Evolutionary conservation across 2,797 vertebrate genomes (phyloP), one percentile per base, ranked within the genome.

Genomic region (Xiphophorus birchmanni): DNA sequence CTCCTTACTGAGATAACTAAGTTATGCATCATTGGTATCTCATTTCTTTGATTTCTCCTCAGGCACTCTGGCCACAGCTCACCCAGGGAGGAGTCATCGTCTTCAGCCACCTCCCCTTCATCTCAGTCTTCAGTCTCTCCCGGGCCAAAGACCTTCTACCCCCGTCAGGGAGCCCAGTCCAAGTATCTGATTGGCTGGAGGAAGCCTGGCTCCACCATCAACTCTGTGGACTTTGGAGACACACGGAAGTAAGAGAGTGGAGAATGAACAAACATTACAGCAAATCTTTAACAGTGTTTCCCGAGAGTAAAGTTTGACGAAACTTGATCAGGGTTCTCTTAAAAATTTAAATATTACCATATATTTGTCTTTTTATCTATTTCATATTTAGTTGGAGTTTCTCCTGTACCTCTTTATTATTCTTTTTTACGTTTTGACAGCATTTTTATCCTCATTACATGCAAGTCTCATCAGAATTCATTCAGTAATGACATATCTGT

Each of bases 141-240:
- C 0, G 97, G 98, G 67, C 98, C 98, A 82, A 97, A 99, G 94
- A 99, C 96, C 92, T 99, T 99, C 96, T 99, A 99, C 93, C 98
- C 98, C 29, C 97, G 99, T 71, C 99, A 99, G 94, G 99, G 99
- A 47, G 99, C 99, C 87, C 99, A 98, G 85, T 99, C 98, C 96
- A 99, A 99, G 94, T 99, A 98, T 93, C 96, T 99, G 94, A 99
- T 99, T 0, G 99, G 99, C 91, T 99, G 99, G 99, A 98, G 98
- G 94, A 99, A 99, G 84, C 99, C 99, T 0, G 98, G 98, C 88
- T 98, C 98, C 93, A 99, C 97, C 92, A 99, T 99, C 92, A 99
- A 99, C 94, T 99, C 98, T 11, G 98, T 99, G 89, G 98, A 98
- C 88, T 99, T 99, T 86, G 98, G 99, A 95, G 98, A 99, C 93